These are phyloP conservation scores for Grallaria varia DNA, from an alignment of 2,113 vertebrate genomes.

Conservation along the genomic window DNA sequence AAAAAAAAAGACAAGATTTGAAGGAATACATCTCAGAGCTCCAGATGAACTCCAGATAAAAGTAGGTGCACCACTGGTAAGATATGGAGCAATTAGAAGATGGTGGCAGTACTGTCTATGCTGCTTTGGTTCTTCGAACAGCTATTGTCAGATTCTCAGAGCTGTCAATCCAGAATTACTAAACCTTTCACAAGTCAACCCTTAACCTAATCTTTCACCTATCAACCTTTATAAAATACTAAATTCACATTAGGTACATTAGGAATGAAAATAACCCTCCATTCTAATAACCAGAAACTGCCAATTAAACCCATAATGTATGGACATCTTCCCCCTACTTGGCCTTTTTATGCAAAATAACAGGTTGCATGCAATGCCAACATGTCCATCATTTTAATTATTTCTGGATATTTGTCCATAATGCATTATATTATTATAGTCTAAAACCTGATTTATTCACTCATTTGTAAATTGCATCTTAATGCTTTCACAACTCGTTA, in stretches of 20 bases:
- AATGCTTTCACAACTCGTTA: neutral
- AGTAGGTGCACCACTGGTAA: neutral
- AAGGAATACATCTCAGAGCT: neutral
- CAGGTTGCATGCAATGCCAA: conserved; percentile 29
- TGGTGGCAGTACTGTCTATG: neutral
- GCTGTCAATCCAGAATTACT: neutral
- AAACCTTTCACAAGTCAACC: conserved; percentile 16
- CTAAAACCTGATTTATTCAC: conserved; percentile 44
- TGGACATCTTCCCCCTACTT: conserved; percentile 47
- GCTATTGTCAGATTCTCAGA: neutral
- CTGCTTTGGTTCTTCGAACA: neutral
- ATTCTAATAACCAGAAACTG: conserved; percentile 40
- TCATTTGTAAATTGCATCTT: conserved; percentile 39
- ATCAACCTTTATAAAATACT: conserved; percentile 35
- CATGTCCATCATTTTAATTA: conserved; percentile 56
- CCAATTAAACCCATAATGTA: conserved; percentile 66
- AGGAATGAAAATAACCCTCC: conserved; percentile 44
- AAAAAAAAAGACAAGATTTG: neutral
- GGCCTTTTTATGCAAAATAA: conserved; percentile 64
- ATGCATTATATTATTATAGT: conserved; percentile 54
- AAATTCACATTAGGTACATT: conserved; percentile 37
- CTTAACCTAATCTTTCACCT: conserved; percentile 29
- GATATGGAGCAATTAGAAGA: neutral
- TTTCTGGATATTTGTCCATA: conserved; percentile 56
- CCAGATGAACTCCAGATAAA: neutral